Percentiles rank a stretch among this genome's conserved stretches.
phyloP scores from a whole-genome alignment of 2,888 invertebrate species.

The Bellardia pandia region DNA sequence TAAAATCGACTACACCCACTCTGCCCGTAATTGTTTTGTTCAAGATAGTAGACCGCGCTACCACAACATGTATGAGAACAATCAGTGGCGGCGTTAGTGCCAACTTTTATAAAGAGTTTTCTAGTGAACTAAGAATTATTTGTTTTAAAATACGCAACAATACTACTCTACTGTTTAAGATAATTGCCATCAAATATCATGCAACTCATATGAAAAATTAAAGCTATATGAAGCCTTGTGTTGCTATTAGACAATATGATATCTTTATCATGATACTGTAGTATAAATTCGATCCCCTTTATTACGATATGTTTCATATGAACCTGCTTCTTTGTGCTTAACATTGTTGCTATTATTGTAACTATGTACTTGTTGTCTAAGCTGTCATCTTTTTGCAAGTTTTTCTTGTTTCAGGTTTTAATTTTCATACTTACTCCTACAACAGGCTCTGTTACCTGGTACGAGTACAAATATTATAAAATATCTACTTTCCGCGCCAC shows the following conservation, averaged over 20 bases:
- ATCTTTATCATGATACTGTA: too few relatives aligned
- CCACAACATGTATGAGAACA: not conserved
- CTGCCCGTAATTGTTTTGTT: not conserved
- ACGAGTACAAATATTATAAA: not conserved
- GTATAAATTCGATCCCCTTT: conserved; percentile 11
- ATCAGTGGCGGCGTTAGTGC: conserved; percentile 5
- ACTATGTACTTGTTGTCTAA: conserved; percentile 37
- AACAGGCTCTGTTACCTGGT: conserved; percentile 3
- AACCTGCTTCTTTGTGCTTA: conserved; percentile 26
- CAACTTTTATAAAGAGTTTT: not conserved
- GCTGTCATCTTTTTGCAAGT: conserved; percentile 61
- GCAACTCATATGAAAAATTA: not conserved
- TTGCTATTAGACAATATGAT: not conserved
- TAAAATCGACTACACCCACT: conserved; percentile 31
- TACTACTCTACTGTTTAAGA: not conserved
- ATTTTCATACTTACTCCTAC: conserved; percentile 7
- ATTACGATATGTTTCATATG: not conserved
- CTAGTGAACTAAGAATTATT: not conserved
- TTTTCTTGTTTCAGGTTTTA: conserved; percentile 34
- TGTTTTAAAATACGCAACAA: not conserved
- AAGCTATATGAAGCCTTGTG: not conserved
- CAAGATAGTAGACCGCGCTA: not conserved
- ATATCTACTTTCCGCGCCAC: conserved; percentile 10
- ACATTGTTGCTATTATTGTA: conserved; percentile 14
- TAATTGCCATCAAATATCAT: not conserved